These are phyloP conservation scores for Exephanes ischioxanthus DNA, from an alignment of 2,888 invertebrate genomes.

Conservation along the genomic window DNA sequence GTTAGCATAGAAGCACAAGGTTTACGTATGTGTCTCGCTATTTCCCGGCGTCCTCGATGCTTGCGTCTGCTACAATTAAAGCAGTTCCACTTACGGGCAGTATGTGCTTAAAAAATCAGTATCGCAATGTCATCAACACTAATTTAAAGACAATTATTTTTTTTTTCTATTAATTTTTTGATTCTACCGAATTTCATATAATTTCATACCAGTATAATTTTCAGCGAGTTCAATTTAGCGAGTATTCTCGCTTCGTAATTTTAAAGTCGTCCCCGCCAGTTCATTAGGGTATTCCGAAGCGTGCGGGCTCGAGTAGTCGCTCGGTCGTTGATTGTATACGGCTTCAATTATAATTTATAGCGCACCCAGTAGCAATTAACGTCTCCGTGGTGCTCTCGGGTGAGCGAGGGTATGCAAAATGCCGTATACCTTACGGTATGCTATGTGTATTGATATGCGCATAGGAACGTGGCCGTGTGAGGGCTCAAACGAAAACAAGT, in stretches of 20 bases:
- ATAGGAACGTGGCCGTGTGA: not conserved
- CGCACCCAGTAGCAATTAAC: conserved; percentile 30
- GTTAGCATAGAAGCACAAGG: too few species aligned
- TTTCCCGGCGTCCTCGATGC: too few species aligned
- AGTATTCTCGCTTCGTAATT: not conserved
- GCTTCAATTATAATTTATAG: conserved; percentile 54
- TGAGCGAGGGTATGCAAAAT: not conserved
- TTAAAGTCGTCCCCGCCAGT: conserved; percentile 1
- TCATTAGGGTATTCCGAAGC: conserved; percentile 13
- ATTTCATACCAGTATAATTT: not conserved
- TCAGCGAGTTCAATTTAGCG: not conserved
- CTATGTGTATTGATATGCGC: conserved; percentile 11
- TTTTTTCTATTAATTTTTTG: not conserved
- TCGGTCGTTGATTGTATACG: conserved; percentile 33
- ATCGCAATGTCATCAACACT: not conserved
- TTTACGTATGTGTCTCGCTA: too few species aligned
- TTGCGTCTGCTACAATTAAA: too few species aligned
- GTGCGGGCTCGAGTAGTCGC: conserved; percentile 4
- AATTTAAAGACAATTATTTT: not conserved
- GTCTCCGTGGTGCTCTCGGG: conserved; percentile 5
- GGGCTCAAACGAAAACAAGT: conserved; percentile 31
- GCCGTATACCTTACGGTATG: not conserved
- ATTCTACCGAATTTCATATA: not conserved
- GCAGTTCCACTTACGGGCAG: too few species aligned
- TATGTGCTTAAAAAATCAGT: not conserved